A percentile compares a stretch with the other conserved stretches of the same genome.
phyloP scores from a whole-genome alignment of 2,113 vertebrate species.

The Oxyura jamaicensis region DNA sequence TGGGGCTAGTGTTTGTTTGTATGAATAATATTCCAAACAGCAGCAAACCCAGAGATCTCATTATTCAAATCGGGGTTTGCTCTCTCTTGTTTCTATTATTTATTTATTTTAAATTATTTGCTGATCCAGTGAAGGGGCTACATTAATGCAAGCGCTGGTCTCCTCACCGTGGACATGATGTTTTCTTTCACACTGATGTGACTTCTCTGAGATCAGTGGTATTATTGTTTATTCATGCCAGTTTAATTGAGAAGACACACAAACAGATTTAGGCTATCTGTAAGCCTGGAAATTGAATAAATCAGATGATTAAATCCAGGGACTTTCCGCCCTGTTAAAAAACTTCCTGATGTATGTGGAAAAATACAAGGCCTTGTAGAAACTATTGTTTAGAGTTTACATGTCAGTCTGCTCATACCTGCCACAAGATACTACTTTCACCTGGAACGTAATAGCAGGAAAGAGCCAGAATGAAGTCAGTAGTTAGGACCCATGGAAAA shows the following conservation, averaged over 20 bases:
- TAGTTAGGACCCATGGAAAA: not conserved
- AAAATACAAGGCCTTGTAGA: not conserved
- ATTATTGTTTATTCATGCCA: conserved; percentile 6
- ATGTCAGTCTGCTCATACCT: not conserved
- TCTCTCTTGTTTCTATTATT: not conserved
- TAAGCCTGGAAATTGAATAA: not conserved
- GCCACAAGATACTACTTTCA: not conserved
- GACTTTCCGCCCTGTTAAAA: not conserved
- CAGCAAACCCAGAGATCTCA: not conserved
- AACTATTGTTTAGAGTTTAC: not conserved
- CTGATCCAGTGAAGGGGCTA: not conserved
- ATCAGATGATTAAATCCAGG: not conserved
- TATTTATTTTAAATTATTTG: conserved; percentile 36
- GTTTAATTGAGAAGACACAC: not conserved
- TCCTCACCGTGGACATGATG: not conserved
- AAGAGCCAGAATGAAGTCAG: not conserved
- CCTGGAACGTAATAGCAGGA: not conserved
- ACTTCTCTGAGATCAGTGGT: not conserved
- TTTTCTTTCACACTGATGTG: conserved; percentile 1
- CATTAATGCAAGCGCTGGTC: not conserved
- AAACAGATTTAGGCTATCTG: not conserved
- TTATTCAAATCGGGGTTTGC: not conserved
- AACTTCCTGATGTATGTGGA: not conserved
- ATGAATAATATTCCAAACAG: conserved; percentile 4
- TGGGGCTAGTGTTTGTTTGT: not conserved